A percentile compares a stretch with the other conserved stretches of the same genome.
phyloP scores from a whole-genome alignment of 1,140 invertebrate genomes.

The Panagrolaimus sp. region DNA sequence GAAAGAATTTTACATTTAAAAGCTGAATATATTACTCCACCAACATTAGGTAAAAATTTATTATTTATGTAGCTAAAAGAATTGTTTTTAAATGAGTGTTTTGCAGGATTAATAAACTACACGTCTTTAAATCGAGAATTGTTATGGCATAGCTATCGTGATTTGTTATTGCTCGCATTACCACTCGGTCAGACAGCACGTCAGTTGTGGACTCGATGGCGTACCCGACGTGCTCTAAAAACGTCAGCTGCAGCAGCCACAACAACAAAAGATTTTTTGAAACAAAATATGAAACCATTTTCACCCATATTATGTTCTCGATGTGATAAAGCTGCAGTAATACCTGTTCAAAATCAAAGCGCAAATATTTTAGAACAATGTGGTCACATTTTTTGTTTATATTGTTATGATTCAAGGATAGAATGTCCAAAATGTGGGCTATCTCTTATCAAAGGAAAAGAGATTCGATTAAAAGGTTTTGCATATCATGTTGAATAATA shows the following conservation, averaged over 20 bases:
- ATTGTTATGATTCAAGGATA: neutral
- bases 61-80: neutral
- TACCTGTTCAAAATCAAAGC: neutral
- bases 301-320: conserved; percentile 2
- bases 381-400: conserved; percentile 15
- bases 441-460: neutral
- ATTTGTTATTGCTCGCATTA: neutral
- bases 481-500: neutral
- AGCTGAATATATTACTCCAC: conserved; percentile 10
- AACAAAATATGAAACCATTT: conserved; percentile 13
- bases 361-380: conserved; percentile 4
- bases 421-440: conserved; percentile 13
- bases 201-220: conserved; percentile 15
- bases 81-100: neutral
- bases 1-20: conserved; percentile 8
- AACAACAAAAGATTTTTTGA: neutral
- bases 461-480: neutral
- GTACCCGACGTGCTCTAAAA: neutral
- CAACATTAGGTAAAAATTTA: neutral
- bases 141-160: conserved; percentile 2
- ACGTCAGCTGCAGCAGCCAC: neutral
- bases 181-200: conserved; percentile 4
- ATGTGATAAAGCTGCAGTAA: conserved; percentile 5
- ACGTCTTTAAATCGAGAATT: conserved; percentile 5
- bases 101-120: conserved; percentile 8